A percentile compares a stretch with the other conserved stretches of the same genome.
phyloP scores from a whole-genome alignment of 2,113 vertebrate species.

The Cynocephalus volans region DNA sequence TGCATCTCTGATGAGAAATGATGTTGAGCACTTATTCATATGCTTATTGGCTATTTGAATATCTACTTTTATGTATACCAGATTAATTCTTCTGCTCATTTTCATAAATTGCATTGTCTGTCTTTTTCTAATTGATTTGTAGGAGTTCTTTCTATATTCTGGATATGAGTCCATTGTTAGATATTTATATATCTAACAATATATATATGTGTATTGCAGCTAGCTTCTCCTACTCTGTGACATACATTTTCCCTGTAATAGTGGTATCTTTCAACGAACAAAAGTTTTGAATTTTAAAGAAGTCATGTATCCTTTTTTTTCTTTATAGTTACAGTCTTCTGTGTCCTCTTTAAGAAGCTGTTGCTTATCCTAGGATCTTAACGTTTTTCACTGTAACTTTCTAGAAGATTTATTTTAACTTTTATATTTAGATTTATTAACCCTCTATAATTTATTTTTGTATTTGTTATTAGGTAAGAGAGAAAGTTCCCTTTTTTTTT shows the following conservation, averaged over 20 bases:
- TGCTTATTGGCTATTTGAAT: not conserved
- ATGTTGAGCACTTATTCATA: not conserved
- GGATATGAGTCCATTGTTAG: not conserved
- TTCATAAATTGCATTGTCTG: not conserved
- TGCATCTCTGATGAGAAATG: not conserved
- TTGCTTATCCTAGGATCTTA: not conserved
- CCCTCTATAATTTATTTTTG: not conserved
- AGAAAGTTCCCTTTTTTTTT: not conserved
- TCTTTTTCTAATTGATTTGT: not conserved
- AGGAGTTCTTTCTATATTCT: not conserved
- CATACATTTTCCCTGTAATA: not conserved
- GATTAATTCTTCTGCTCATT: not conserved
- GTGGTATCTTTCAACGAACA: not conserved
- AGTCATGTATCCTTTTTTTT: not conserved
- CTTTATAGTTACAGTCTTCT: not conserved
- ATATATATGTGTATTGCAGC: not conserved
- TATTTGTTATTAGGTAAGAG: not conserved
- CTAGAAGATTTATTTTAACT: not conserved
- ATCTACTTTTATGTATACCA: not conserved
- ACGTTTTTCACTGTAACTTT: not conserved
- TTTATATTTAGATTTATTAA: not conserved
- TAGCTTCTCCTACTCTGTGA: not conserved
- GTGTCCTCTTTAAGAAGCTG: not conserved
- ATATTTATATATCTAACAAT: not conserved
- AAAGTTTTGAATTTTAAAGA: not conserved